phyloP scores from a whole-genome alignment of 2,113 vertebrate species.

The Melanocharis versteri region DNA sequence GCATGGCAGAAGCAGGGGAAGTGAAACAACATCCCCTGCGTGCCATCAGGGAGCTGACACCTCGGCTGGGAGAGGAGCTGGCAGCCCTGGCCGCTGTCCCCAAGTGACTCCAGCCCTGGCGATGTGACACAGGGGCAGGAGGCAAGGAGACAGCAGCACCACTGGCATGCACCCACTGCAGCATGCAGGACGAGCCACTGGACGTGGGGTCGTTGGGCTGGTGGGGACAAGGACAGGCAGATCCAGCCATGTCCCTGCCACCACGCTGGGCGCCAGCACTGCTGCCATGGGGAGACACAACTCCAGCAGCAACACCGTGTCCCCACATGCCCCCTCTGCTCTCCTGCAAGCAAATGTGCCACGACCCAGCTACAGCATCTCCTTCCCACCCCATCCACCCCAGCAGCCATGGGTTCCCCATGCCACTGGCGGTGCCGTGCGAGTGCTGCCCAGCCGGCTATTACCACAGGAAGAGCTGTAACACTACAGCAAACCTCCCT shows the following conservation, averaged over 20 bases:
- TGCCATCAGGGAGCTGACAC: not conserved
- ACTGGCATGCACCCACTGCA: not conserved
- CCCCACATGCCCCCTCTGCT: not conserved
- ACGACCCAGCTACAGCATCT: not conserved
- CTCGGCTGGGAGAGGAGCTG: not conserved
- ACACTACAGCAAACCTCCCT: constrained; percentile 28
- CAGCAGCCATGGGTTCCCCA: fast-evolving
- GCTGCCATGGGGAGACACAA: not conserved
- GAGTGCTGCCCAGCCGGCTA: not conserved
- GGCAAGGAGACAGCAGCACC: not conserved
- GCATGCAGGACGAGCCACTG: not conserved
- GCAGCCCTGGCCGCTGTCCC: not conserved
- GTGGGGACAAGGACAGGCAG: not conserved
- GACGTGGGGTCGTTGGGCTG: not conserved
- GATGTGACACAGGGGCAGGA: not conserved
- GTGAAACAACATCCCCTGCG: not conserved
- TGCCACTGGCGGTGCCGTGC: not conserved
- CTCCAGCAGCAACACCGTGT: not conserved
- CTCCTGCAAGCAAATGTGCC: not conserved
- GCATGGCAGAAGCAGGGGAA: not conserved
- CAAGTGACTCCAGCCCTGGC: fast-evolving
- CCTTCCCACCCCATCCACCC: not conserved
- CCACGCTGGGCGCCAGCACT: fast-evolving
- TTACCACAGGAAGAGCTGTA: constrained; percentile 54
- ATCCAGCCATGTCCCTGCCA: not conserved